Evolutionary conservation across 2,797 vertebrate genomes (phyloP), one percentile per base, ranked within the genome.

Genomic region (Calcarius lapponicus): DNA sequence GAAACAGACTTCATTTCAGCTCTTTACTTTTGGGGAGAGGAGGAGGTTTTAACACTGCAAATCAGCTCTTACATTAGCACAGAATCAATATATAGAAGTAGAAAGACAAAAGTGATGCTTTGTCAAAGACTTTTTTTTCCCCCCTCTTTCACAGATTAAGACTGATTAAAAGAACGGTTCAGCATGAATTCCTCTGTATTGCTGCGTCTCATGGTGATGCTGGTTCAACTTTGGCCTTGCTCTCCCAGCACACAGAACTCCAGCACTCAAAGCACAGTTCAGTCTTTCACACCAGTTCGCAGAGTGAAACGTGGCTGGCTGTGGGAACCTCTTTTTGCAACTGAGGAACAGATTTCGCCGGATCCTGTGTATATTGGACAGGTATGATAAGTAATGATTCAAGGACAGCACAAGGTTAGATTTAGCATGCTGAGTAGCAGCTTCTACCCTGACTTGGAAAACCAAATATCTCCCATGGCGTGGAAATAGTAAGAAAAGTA

Each of bases 261-360:
- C 19, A 57, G 80, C 0, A 0, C 38, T n/a, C 42, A 91, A 26
- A 62, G 67, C 4, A 32, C 28, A 4, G 22, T 57, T 7, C 31
- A 62, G 40, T 9, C 71, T 51, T 42, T 18, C 56, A 29, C 16
- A 58, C 47, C 62, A 71, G 54, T 34, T 54, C 56, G 5, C 67
- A 97, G 97, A 95, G 64, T 89, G 65, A 98, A 98, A 97, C 98
- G 98, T 86, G 97, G 96, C 84, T 99, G 99, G 98, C 96, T 99
- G 87, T 99, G 98, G 98, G 98, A 98, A 54, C 98, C 98, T 78
- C 93, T 99, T 94, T 98, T 98, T 97, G 98, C 98, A 71, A 98
- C 97, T 2, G 99, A 99, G 96, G 99, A 99, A 93, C 98, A 98
- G 97, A 95, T 86, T 50, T 62, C 76, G 9, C 95, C 88, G 11